These are phyloP conservation scores for Pantala flavescens DNA, from an alignment of 1,140 invertebrate genomes.

Conservation along the genomic window DNA sequence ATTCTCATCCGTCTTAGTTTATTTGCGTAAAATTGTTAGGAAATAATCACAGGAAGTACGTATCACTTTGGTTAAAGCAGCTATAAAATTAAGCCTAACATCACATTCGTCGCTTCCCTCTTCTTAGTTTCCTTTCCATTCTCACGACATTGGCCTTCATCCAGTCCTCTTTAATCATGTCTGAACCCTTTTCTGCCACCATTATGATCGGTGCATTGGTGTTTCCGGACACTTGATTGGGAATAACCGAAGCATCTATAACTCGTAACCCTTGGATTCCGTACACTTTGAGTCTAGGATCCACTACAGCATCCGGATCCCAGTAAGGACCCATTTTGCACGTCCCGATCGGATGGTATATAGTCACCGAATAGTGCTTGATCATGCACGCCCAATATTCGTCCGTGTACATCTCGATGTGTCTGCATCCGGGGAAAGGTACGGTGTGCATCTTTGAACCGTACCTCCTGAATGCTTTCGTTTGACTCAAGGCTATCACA, in stretches of 20 bases:
- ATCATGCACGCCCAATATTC: constrained; percentile 77
- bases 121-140: background rate
- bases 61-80: no score
- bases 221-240: constrained; percentile 68
- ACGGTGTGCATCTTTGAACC: constrained; percentile 54
- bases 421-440: constrained; percentile 57
- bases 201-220: constrained; percentile 76
- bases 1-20: no score
- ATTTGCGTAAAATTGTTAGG: no score
- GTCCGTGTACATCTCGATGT: constrained; percentile 54
- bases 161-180: constrained; percentile 74
- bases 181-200: constrained; percentile 73
- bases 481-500: constrained; percentile 58
- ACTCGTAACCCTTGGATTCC: constrained; percentile 67
- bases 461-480: constrained; percentile 53
- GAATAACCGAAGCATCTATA: constrained; percentile 80
- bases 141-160: constrained; percentile 6
- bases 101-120: no score
- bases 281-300: constrained; percentile 68
- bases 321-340: constrained; percentile 85
- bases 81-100: no score
- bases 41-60: no score
- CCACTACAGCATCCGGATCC: constrained; percentile 77
- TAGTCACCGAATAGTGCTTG: constrained; percentile 62
- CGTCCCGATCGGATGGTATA: constrained; percentile 81